Evolutionary conservation across 2,888 invertebrate genomes (phyloP), one percentile per base, ranked within the genome.

Genomic region (Dysmachus trigonus): DNA sequence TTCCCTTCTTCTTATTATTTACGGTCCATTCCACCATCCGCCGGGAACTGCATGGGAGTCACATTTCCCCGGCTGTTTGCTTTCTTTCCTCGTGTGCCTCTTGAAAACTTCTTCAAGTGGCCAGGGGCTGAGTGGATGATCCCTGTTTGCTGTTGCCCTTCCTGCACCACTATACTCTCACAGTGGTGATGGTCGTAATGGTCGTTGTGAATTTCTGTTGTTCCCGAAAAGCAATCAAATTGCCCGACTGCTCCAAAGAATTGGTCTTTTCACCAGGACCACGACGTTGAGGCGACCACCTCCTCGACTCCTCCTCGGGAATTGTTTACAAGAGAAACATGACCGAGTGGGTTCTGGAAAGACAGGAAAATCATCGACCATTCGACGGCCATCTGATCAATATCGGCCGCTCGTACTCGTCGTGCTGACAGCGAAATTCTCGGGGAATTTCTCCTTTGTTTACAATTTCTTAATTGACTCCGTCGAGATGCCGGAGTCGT

Each of bases 351-450:
- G 33, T 3, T 31, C 31, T 33, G 73, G 22, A 38, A 38, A 22
- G 35, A 76, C n/a, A 22, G 76, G 27, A 73, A 38, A 76, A 76
- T 35, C 76, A 76, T 38, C 38, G 15, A 33, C 33, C 76, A 38
- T 22, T 76, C 22, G 6, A 33, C 22, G 76, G 76, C 38, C 76
- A 76, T 76, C 76, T 76, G 76, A 76, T 38, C 76, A 76, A 38
- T 33, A 76, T 76, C 76, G 38, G 22, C 10, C 27, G 27, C 27
- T 18, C 27, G 10, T 27, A 8, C 27, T 62, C 27, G 62, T 62
- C 27, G 62, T 2, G 18, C 47, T 47, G 47, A 62, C 62, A 62
- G 62, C 62, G 18, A 18, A 62, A 62, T 62, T 62, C 27, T 62
- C 22, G 0, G 7, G 2, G 62, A 62, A 62, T 62, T 62, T 62